These are phyloP conservation scores for Poecilia gillii DNA, from an alignment of 2,797 vertebrate genomes.

Conservation along the genomic window DNA sequence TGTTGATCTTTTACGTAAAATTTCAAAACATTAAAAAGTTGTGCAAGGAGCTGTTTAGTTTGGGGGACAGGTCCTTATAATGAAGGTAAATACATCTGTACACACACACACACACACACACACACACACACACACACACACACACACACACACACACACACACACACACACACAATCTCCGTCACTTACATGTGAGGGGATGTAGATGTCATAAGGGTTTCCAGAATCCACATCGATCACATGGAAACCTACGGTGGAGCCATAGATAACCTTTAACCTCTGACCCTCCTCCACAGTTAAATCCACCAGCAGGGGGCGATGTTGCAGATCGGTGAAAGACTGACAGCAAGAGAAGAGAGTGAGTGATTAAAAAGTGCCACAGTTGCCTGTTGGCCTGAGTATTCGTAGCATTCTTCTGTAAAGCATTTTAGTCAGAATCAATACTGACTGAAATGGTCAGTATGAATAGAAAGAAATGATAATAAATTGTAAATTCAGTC, in stretches of 20 bases:
- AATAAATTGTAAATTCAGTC: not conserved
- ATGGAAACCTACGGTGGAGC: slow-evolving; percentile 97
- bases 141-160: not conserved
- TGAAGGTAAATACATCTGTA: not conserved
- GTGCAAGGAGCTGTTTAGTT: not conserved
- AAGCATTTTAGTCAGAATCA: not conserved
- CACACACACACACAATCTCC: not conserved
- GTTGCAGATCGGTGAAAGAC: slow-evolving; percentile 98
- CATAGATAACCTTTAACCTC: slow-evolving; percentile 98
- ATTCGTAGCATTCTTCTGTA: not conserved
- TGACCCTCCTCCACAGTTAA: slow-evolving; percentile 98
- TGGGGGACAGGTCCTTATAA: not conserved
- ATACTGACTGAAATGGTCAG: not conserved
- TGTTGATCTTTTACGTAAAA: not conserved
- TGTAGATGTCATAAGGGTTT: slow-evolving; percentile 98
- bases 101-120: not conserved
- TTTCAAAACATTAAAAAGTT: not conserved
- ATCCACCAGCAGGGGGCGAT: slow-evolving; percentile 95
- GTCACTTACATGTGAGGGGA: slow-evolving; percentile 88
- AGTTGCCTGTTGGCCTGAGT: not conserved
- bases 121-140: not conserved
- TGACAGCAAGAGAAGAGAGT: slow-evolving; percentile 48
- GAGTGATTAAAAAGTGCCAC: not conserved
- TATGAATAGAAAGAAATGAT: not conserved
- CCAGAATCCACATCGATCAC: slow-evolving; percentile 98